Base-by-base conservation (phyloP, 1,140 invertebrate genomes). In the Hylaeus volcanicus region DNA sequence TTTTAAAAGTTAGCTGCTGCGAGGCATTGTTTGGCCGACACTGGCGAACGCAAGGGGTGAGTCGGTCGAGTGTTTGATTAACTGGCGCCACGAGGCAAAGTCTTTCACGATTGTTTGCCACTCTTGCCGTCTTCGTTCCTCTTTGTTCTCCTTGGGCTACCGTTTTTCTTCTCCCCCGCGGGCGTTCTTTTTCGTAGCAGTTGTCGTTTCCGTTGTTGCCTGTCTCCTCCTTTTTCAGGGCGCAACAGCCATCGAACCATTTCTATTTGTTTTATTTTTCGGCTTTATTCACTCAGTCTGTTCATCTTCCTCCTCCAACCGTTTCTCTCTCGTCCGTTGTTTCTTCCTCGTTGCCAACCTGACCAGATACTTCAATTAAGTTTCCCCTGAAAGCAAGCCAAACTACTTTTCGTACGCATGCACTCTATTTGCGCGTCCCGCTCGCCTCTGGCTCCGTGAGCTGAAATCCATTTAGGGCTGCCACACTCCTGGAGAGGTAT, bases 1-100 rank as follows among this genome's bases (percentile, higher is more conserved):
- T 90, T 90, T 86, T 86, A 84, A 89, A 90, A 88, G 87, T 89
- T 89, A 75, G 69, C 71, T 58, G 73, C 81, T 84, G 83, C 76
- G 39, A 63, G 68, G 80, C 72, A 89, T 87, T 90, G 87, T 90
- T 89, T 86, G 84, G 76, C 60, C 83, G 75, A 71, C 81, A 55
- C 11, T 41, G 45, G 26, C 3, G 26, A 60, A 58, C 39, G 73
- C 56, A 48, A 70, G 71, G 37, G 53, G 14, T 14, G 65, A 66
- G 39, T 48, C 43, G 53, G 53, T 41, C 70, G 65, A 79, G 61
- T 81, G 83, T 88, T 88, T 88, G 86, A 88, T 88, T 88, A 88
- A 82, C 86, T 73, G 76, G 66, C 74, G 84, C 86, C 82, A 80
- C 75, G 66, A 66, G 48, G 73, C 71, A 69, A 81, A 84, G 74